Evolutionary conservation across 1,140 invertebrate genomes (phyloP).

Genomic region (Atta colombica): DNA sequence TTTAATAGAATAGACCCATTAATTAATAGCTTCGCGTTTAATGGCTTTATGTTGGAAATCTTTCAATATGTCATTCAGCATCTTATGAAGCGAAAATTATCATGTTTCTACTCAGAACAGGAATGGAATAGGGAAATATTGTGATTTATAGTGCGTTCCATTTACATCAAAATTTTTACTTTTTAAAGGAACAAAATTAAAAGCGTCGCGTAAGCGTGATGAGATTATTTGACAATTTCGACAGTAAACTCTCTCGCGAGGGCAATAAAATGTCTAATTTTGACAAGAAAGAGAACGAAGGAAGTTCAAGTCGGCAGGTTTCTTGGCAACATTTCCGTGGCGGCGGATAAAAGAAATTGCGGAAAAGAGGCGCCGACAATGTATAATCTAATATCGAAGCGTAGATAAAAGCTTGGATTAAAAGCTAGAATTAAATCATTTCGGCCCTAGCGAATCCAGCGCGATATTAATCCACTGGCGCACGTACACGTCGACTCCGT

Average conservation of each 20-base stretch:
- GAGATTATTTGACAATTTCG: not conserved
- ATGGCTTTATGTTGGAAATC: not conserved
- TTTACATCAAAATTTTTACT: not conserved
- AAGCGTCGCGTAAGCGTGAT: not conserved
- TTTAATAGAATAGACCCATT: not conserved
- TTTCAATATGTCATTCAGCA: not conserved
- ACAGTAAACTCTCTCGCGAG: not conserved
- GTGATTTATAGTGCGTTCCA: not conserved
- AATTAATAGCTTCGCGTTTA: not conserved
- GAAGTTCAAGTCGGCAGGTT: not conserved
- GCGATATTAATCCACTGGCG: slow-evolving; percentile 56
- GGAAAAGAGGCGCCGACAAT: not conserved
- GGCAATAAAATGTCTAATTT: not conserved
- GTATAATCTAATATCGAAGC: slow-evolving; percentile 54
- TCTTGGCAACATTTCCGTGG: slow-evolving; percentile 26
- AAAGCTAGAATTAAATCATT: slow-evolving; percentile 61
- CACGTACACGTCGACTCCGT: slow-evolving; percentile 45
- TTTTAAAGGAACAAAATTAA: not conserved
- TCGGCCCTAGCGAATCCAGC: slow-evolving; percentile 17
- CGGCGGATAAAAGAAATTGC: slow-evolving; percentile 10
- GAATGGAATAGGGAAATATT: not conserved
- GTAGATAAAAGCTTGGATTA: slow-evolving; percentile 53
- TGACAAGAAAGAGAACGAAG: not conserved
- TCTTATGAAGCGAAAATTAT: not conserved
- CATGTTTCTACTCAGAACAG: not conserved